Conservation (phyloP, 2,113 vertebrate genomes). For the Cyrtonyx montezumae region DNA sequence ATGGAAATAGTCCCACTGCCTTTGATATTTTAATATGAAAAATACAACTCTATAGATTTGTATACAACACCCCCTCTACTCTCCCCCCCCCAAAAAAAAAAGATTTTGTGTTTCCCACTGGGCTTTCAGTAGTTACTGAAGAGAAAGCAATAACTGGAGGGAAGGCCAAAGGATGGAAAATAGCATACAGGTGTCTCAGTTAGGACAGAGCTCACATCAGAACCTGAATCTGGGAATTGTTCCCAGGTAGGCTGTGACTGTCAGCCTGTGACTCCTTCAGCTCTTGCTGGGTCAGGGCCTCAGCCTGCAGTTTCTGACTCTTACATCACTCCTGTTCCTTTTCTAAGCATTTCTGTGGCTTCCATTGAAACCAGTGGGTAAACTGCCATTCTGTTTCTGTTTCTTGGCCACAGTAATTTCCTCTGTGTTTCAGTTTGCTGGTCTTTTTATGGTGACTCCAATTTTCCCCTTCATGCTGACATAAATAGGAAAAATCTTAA, state of each 20-base stretch:
- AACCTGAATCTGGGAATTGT: background rate
- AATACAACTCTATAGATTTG: background rate
- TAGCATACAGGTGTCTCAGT: rapidly evolving
- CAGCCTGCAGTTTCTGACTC: background rate
- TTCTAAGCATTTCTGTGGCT: constrained; percentile 5
- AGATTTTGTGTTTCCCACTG: background rate
- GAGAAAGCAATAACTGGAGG: background rate
- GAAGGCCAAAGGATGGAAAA: background rate
- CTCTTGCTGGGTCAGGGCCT: background rate
- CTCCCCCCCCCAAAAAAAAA: background rate
- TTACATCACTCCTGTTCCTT: background rate
- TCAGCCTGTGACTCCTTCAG: background rate
- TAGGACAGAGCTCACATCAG: background rate
- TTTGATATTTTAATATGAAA: background rate
- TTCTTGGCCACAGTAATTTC: background rate
- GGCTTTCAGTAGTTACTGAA: background rate
- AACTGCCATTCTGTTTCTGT: background rate
- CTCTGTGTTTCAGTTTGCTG: background rate
- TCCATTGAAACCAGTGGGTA: background rate
- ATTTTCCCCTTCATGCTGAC: background rate
- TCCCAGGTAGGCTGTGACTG: background rate
- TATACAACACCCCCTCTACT: background rate
- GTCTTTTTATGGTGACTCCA: rapidly evolving
- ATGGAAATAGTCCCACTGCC: background rate
- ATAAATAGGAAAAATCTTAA: background rate